Conservation (phyloP, 1,140 invertebrate species). For the Coenobita brevimanus region DNA sequence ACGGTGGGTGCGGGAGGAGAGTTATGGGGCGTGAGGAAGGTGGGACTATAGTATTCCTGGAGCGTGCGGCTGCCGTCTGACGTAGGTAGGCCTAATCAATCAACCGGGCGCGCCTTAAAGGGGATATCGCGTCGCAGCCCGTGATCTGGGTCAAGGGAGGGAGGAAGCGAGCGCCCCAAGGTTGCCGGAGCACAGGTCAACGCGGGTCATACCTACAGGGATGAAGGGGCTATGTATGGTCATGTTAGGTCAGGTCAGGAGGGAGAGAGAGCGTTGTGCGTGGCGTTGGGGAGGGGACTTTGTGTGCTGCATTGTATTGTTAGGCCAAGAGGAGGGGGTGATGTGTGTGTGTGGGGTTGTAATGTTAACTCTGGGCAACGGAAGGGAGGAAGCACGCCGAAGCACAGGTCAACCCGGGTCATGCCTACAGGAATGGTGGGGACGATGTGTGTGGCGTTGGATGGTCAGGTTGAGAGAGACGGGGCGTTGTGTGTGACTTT, state of each 20-base stretch:
- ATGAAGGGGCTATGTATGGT: too few species aligned
- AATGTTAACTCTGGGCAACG: constrained; percentile 52
- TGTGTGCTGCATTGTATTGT: too few species aligned
- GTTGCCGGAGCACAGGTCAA: neutral
- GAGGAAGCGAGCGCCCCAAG: neutral
- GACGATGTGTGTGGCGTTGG: too few species aligned
- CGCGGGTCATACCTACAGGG: too few species aligned
- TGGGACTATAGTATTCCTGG: neutral
- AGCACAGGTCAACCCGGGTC: neutral
- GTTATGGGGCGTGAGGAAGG: neutral
- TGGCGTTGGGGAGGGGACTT: too few species aligned
- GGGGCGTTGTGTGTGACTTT: too few species aligned
- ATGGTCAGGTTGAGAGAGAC: too few species aligned
- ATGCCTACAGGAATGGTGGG: too few species aligned
- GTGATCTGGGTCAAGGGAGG: constrained; percentile 55
- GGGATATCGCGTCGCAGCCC: constrained; percentile 32
- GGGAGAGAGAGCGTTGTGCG: too few species aligned
- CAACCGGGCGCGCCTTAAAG: constrained; percentile 51
- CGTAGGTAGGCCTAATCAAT: constrained; percentile 64
- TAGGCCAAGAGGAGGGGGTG: too few species aligned
- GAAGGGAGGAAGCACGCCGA: neutral
- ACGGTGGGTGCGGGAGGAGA: neutral
- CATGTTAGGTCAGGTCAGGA: too few species aligned
- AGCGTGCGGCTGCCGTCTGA: constrained; percentile 28
- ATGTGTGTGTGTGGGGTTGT: too few species aligned